Evolutionary conservation across 2,888 invertebrate genomes (phyloP).

Genomic region (Gymnocheta viridis): DNA sequence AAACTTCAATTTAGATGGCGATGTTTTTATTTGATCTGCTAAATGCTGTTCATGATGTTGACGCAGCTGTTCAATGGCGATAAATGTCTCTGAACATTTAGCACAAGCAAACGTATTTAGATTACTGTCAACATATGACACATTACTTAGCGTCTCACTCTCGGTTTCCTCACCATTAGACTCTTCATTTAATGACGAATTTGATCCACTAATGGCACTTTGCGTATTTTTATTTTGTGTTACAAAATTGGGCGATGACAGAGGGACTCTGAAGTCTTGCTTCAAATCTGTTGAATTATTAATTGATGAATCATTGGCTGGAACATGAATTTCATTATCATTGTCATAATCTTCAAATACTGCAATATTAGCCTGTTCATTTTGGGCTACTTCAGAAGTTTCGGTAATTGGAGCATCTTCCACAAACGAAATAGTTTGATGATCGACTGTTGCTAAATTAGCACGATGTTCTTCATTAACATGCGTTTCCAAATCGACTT

Average conservation of each 20-base stretch:
- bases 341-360: constrained; percentile 56
- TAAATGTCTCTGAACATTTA: constrained; percentile 73
- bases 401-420: background rate
- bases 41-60: constrained; percentile 71
- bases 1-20: constrained; percentile 58
- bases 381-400: background rate
- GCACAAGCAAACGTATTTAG: constrained; percentile 72
- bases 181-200: background rate
- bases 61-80: constrained; percentile 71
- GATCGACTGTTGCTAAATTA: background rate
- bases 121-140: background rate
- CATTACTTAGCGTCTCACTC: background rate
- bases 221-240: background rate
- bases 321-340: background rate
- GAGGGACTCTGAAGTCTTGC: background rate
- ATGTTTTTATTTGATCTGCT: background rate
- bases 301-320: background rate
- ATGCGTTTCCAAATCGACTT: constrained; percentile 64
- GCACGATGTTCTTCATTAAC: constrained; percentile 52
- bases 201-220: background rate
- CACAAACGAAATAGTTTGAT: background rate
- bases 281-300: background rate
- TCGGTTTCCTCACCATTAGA: background rate
- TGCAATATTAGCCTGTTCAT: constrained; percentile 11
- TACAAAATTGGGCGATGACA: background rate